A percentile compares a stretch with the other conserved stretches of the same genome.
These are phyloP conservation scores for Bembecia ichneumoniformis DNA, from an alignment of 2,888 invertebrate genomes.

Conservation along the genomic window DNA sequence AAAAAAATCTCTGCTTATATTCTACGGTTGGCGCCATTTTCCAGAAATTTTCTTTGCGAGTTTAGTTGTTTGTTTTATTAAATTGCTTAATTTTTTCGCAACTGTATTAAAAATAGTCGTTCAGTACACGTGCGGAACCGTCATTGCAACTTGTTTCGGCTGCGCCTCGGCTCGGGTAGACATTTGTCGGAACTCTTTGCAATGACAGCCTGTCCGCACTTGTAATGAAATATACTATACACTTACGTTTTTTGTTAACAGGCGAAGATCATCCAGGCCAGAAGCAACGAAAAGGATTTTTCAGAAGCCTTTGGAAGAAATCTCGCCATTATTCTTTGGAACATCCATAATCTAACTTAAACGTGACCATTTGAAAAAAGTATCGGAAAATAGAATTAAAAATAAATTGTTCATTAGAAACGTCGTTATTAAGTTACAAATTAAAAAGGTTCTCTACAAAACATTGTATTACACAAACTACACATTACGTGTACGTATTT, in stretches of 20 bases:
- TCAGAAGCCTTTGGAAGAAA: conserved; percentile 90
- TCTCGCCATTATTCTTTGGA: conserved; percentile 90
- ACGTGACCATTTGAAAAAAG: neutral
- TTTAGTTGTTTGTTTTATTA: too few species aligned
- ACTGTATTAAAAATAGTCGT: too few species aligned
- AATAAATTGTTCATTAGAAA: neutral
- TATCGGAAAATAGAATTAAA: neutral
- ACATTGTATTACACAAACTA: neutral
- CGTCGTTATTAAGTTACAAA: neutral
- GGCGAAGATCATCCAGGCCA: conserved; percentile 77
- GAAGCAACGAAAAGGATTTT: conserved; percentile 90
- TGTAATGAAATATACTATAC: neutral
- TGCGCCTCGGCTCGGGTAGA: too few species aligned
- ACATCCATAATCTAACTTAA: conserved; percentile 80
- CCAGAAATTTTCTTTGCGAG: too few species aligned
- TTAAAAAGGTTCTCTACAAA: neutral
- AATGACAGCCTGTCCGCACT: too few species aligned
- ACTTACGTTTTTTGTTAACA: conserved; percentile 42
- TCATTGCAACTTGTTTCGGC: too few species aligned
- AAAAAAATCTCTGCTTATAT: too few species aligned
- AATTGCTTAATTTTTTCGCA: too few species aligned
- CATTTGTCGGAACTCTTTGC: too few species aligned
- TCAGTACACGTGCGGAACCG: too few species aligned
- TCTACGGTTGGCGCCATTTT: too few species aligned
- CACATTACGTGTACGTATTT: neutral